Evolutionary conservation across 2,797 vertebrate species (phyloP), one percentile per base, ranked within the genome.

Genomic region (Astyanax mexicanus): DNA sequence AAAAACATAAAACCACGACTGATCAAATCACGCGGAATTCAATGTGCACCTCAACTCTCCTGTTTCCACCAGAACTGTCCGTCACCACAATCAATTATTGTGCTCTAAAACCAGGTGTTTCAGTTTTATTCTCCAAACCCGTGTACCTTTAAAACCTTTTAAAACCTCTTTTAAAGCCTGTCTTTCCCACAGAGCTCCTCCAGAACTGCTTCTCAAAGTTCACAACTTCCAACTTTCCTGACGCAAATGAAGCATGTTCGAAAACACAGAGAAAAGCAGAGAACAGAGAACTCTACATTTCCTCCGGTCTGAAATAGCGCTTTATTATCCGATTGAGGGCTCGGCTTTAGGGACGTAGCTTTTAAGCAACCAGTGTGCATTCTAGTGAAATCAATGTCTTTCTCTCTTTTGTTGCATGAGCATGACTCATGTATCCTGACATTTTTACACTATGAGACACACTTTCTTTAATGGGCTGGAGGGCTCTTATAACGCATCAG

Each of bases 351-450:
- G 69, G 38, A 79, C 0, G 37, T n/a, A 45, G 70, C 29, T 78
- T 74, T 74, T 57, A 70, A 61, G 21, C 47, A 47, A 58, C 49
- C 44, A 52, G 52, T 42, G 17, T 52, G 45, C 65, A 60, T 69
- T 60, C 29, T 61, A 55, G 27, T 74, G 70, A 61, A 77, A 75
- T 74, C 77, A 10, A 58, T 69, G 61, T 62, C 58, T 73, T 69
- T 74, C 69, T 68, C 29, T 29, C 69, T 45, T 72, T 73, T 68
- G 64, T 79, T 74, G 79, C 60, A 29, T 55, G 17, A 57, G 64
- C 60, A 77, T 61, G 77, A 86, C 71, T 55, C 62, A 69, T 49
- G 81, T 47, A 40, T 52, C 32, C 72, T 69, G 67, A 74, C 74
- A 74, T 82, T 73, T 74, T 77, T 66, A 67, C 60, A 25, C 70